Evolutionary conservation across 2,797 vertebrate genomes (phyloP), one percentile per base, ranked within the genome.

Genomic region (Dermochelys coriacea): DNA sequence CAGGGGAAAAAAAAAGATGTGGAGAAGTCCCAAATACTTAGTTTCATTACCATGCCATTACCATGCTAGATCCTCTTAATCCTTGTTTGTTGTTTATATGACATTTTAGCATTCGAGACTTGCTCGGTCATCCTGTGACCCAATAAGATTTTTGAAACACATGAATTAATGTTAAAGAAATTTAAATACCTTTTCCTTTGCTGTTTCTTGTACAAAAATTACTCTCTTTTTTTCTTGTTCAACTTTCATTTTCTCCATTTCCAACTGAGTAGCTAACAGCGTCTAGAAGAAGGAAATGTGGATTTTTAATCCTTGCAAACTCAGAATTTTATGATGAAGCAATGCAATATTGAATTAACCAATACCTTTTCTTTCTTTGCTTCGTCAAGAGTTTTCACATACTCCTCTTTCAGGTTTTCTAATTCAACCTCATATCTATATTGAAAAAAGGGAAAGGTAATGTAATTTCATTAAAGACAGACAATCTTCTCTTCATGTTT

Each of bases 171-270:
- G 47, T 75, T 75, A 47, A 85, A 41, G 41, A 80, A 59, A 82
- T 64, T 47, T 50, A 34, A 87, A 14, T 98, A 99, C 99, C 99
- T 99, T 99, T 95, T 99, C 99, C 97, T 99, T 99, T 47, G 99
- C 98, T 57, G 99, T 98, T 98, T 99, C 99, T 96, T 99, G 99
- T 64, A 98, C 98, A 2, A 99, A 98, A 97, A 99, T 97, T 90
- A 97, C 98, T 96, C 99, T 99, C 98, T 99, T 99, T 97, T 99
- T 99, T 97, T 99, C 99, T 96, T 99, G 99, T 96, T 99, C 99
- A 96, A 99, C 99, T 97, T 99, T 99, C 99, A 99, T 99, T 97
- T 99, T 99, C 97, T 99, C 99, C 99, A 99, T 99, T 98, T 99
- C 99, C 92, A 99, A 97, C 87, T 99, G 99, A 98, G 99, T 99